phyloP scores from a whole-genome alignment of 2,113 vertebrate species.

The Shinisaurus crocodilurus region DNA sequence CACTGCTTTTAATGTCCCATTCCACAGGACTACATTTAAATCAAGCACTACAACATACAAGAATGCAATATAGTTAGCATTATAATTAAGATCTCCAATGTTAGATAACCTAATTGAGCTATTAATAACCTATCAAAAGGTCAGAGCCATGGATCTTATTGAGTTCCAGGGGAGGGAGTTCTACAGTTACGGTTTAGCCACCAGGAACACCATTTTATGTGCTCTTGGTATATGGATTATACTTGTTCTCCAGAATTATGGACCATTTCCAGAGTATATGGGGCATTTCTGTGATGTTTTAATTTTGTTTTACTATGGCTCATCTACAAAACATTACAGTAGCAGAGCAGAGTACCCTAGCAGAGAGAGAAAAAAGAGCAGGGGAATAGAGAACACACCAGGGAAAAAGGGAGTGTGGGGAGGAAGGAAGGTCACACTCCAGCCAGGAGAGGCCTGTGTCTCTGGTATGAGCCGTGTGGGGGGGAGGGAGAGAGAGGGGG shows the following conservation, averaged over 20 bases:
- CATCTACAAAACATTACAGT: too few relatives aligned
- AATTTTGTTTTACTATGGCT: not conserved
- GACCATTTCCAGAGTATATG: not conserved
- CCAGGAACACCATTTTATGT: too few relatives aligned
- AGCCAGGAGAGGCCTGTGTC: too few relatives aligned
- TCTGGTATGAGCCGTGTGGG: too few relatives aligned
- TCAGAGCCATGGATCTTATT: not conserved
- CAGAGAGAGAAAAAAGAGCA: not conserved
- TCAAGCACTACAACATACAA: not conserved
- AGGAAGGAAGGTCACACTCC: too few relatives aligned
- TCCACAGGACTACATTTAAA: not conserved
- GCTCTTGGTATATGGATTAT: too few relatives aligned
- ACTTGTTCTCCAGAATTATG: not conserved
- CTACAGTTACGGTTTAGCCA: too few relatives aligned
- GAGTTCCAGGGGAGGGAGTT: not conserved
- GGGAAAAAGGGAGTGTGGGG: too few relatives aligned
- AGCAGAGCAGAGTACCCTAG: not conserved
- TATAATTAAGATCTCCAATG: not conserved
- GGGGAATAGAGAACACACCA: too few relatives aligned
- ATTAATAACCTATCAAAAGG: not conserved
- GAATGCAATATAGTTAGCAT: not conserved
- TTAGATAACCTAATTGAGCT: not conserved
- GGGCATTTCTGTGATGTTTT: not conserved
- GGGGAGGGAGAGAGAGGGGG: too few relatives aligned
- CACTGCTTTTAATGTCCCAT: not conserved